Conservation (phyloP, 2,797 vertebrate species). For the Prionace glauca region DNA sequence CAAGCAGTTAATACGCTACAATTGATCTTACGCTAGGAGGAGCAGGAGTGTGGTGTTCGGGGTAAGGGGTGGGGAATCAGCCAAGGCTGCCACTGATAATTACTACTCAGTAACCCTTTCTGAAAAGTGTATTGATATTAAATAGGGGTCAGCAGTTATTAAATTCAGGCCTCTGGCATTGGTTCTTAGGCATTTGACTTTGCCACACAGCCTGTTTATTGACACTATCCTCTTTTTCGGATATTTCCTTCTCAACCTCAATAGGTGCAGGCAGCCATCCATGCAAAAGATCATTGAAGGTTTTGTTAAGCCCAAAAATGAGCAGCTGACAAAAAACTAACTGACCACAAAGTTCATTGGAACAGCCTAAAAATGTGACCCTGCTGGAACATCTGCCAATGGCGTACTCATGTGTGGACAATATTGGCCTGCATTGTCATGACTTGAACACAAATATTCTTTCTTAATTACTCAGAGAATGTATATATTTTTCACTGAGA, state of each 20-base stretch:
- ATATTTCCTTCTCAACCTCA: background rate
- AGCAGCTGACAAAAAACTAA: background rate
- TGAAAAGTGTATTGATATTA: background rate
- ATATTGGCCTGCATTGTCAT: background rate
- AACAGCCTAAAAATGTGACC: background rate
- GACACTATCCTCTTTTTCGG: background rate
- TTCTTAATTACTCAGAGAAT: background rate
- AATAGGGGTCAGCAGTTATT: background rate
- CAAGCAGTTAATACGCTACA: background rate
- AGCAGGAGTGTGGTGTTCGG: background rate
- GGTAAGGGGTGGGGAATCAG: background rate
- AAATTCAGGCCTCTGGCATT: background rate
- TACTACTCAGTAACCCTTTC: background rate
- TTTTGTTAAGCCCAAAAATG: background rate
- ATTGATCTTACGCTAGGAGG: background rate
- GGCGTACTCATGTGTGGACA: background rate
- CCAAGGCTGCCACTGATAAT: background rate
- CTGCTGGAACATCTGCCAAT: background rate
- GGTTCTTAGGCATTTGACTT: background rate
- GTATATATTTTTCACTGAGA: background rate
- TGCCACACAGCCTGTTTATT: too few species aligned
- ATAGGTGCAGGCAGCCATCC: background rate
- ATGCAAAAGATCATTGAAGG: background rate
- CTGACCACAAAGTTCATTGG: background rate
- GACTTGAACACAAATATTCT: too few species aligned